phyloP scores from a whole-genome alignment of 2,888 invertebrate species.

The Chirona hameri region DNA sequence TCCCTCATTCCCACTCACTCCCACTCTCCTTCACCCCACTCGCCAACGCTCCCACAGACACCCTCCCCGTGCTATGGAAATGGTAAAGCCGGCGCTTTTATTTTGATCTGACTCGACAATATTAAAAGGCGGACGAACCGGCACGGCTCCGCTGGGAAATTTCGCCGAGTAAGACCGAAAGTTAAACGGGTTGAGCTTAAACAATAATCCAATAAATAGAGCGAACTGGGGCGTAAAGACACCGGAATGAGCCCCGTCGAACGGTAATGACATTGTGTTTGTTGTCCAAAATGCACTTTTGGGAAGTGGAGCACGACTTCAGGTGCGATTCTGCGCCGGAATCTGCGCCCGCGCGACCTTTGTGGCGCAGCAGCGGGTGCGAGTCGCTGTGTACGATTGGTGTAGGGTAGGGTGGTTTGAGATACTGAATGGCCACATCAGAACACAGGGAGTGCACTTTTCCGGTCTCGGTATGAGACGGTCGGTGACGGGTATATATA shows the following conservation, averaged over 20 bases:
- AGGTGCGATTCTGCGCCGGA: background rate
- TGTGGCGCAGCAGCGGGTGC: too few relatives aligned
- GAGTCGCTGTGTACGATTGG: too few relatives aligned
- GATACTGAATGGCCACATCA: too few relatives aligned
- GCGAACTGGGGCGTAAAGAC: background rate
- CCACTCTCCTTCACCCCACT: too few relatives aligned
- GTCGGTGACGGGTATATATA: too few relatives aligned
- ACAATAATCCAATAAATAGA: conserved; percentile 23
- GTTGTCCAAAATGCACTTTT: background rate
- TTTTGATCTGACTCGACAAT: conserved; percentile 12
- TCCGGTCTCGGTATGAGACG: too few relatives aligned
- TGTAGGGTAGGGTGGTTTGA: too few relatives aligned
- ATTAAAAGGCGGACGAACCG: conserved; percentile 22
- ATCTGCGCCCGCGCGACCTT: background rate
- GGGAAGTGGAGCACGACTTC: background rate
- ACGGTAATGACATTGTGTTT: background rate
- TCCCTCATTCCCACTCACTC: too few relatives aligned
- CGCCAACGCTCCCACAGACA: too few relatives aligned
- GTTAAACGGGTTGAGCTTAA: conserved; percentile 13
- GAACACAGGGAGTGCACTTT: too few relatives aligned
- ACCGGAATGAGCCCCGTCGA: background rate
- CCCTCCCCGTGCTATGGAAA: background rate
- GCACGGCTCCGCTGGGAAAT: conserved; percentile 23
- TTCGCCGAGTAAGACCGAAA: conserved; percentile 13
- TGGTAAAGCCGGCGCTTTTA: background rate